Conservation (phyloP, 2,888 invertebrate species). For the Acrobasis suavella region DNA sequence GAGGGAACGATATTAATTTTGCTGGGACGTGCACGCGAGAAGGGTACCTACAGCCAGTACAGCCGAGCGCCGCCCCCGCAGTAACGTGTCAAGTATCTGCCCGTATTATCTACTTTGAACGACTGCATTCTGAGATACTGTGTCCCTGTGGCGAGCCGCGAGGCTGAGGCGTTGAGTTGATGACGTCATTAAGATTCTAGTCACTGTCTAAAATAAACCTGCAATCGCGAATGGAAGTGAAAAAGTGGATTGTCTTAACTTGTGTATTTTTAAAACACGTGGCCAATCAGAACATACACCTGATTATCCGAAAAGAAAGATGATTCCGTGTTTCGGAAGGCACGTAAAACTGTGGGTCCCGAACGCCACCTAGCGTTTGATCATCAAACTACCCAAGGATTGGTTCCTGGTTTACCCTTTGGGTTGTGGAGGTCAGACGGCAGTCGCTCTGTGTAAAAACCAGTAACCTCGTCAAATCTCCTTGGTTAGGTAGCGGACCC, state of each 20-base stretch:
- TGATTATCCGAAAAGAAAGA: no score
- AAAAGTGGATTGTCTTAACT: background rate
- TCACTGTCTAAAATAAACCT: background rate
- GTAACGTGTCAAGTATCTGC: slow-evolving; percentile 37
- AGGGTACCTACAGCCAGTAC: slow-evolving; percentile 23
- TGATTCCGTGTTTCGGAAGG: no score
- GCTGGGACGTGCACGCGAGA: slow-evolving; percentile 48
- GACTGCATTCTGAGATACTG: slow-evolving; percentile 26
- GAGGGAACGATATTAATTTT: slow-evolving; percentile 56
- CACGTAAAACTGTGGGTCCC: no score
- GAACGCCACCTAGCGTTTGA: no score
- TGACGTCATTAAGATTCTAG: slow-evolving; percentile 16
- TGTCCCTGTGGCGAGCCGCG: slow-evolving; percentile 4
- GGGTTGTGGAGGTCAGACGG: no score
- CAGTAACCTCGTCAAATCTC: no score
- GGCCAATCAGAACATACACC: background rate
- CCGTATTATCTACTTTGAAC: slow-evolving; percentile 44
- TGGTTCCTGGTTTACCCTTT: no score
- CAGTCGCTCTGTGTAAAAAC: no score
- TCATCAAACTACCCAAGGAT: no score
- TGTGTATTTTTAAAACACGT: background rate
- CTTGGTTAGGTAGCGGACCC: no score
- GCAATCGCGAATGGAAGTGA: background rate
- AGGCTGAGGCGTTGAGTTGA: slow-evolving; percentile 17
- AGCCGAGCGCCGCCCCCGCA: slow-evolving; percentile 36